Conservation (phyloP, 37 sponge, comb jelly and placozoan species). For the Oopsacas minuta region DNA sequence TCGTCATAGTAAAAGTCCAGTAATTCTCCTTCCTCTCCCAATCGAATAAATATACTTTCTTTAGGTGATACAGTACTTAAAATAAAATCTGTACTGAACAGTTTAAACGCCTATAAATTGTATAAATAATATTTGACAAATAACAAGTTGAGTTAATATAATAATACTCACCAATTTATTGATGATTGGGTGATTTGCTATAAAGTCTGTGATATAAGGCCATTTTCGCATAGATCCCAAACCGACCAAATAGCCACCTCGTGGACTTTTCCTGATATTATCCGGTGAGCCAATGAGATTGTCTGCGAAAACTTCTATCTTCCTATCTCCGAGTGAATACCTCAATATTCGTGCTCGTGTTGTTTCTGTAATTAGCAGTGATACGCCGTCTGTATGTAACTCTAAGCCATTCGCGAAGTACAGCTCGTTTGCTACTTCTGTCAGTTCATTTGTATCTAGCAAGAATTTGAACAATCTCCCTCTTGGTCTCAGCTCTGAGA, state of each 20-base stretch:
- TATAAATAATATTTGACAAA: neutral
- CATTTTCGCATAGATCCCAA: neutral
- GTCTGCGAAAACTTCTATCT: neutral
- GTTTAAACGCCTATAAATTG: neutral
- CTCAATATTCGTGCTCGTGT: neutral
- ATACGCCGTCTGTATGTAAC: neutral
- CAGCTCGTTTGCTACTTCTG: neutral
- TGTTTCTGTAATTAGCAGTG: neutral
- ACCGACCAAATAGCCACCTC: neutral
- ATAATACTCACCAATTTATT: neutral
- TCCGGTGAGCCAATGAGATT: neutral
- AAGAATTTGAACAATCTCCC: constrained; percentile 3
- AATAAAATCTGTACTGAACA: neutral
- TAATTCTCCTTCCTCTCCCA: neutral
- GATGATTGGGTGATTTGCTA: neutral
- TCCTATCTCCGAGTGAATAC: neutral
- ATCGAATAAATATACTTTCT: neutral
- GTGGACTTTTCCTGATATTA: neutral
- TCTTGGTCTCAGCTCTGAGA: neutral
- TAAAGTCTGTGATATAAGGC: neutral
- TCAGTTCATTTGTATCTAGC: neutral
- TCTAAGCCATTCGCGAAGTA: neutral
- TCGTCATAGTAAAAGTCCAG: neutral
- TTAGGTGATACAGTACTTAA: neutral
- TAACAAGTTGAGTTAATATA: no score